These are phyloP conservation scores for Corvus moneduloides DNA, from an alignment of 2,113 vertebrate genomes.

Conservation along the genomic window DNA sequence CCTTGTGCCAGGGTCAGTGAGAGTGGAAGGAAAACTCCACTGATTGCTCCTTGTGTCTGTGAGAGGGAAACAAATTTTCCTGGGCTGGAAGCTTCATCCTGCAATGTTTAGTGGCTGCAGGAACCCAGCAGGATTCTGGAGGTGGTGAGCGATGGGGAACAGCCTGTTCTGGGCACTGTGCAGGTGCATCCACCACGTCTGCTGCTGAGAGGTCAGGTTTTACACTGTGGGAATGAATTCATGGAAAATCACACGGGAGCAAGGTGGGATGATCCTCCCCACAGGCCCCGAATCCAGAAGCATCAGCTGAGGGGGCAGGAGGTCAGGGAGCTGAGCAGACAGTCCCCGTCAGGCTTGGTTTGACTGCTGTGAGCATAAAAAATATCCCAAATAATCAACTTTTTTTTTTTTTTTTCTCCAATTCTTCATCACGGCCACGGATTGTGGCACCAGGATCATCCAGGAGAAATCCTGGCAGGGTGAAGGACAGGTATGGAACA, in stretches of 20 bases:
- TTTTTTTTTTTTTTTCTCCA: not conserved
- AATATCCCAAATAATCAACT: not conserved
- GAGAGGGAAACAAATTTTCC: not conserved
- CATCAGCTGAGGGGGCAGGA: not conserved
- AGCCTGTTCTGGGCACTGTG: not conserved
- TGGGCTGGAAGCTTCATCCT: not conserved
- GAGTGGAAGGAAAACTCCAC: not conserved
- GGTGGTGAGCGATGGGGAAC: not conserved
- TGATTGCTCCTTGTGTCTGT: not conserved
- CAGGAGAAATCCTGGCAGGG: not conserved
- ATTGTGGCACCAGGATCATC: not conserved
- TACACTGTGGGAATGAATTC: accelerated
- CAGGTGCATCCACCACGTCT: not conserved
- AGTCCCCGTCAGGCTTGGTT: not conserved
- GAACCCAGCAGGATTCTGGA: not conserved
- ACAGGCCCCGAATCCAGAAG: accelerated
- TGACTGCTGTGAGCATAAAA: not conserved
- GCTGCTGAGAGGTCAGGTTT: not conserved
- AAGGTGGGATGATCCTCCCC: not conserved
- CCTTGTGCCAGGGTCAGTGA: not conserved
- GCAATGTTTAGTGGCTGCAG: accelerated
- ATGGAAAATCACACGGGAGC: not conserved
- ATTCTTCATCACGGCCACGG: accelerated
- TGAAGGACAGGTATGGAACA: not conserved
- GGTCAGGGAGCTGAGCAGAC: not conserved